Evolutionary conservation across 2,797 vertebrate genomes (phyloP).

Genomic region (Onychomys leucogaster): DNA sequence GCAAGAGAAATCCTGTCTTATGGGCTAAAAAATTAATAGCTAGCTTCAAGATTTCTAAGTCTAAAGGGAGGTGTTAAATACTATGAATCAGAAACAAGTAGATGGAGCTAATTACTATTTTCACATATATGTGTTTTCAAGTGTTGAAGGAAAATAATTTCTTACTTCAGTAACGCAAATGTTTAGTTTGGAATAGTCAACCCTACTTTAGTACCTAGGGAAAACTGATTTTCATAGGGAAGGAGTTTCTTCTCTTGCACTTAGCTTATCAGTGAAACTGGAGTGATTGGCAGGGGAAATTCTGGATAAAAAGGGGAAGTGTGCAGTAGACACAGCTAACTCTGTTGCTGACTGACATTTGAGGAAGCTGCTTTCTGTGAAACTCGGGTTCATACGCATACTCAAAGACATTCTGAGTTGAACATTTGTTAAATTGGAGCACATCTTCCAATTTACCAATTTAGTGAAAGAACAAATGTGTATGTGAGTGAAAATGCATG

Average conservation of each 20-base stretch:
- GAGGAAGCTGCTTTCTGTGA: not conserved
- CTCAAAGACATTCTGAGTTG: not conserved
- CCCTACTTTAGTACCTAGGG: not conserved
- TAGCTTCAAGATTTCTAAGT: not conserved
- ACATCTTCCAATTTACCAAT: not conserved
- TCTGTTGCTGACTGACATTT: not conserved
- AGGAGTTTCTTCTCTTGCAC: not conserved
- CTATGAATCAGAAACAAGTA: not conserved
- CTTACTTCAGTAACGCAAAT: not conserved
- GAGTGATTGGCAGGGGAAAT: not conserved
- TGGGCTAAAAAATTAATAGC: not conserved
- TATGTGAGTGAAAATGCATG: not conserved
- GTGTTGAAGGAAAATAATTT: not conserved
- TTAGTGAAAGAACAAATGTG: not conserved
- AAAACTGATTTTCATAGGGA: not conserved
- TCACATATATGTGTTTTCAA: not conserved
- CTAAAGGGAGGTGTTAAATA: not conserved
- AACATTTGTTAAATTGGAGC: not conserved
- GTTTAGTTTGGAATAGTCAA: not conserved
- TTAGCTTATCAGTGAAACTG: not conserved
- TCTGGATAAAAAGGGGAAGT: too few species aligned
- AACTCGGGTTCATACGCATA: not conserved
- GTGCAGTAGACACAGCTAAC: fast-evolving
- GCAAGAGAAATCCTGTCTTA: not conserved
- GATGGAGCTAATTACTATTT: not conserved